A percentile compares a stretch with the other conserved stretches of the same genome.
phyloP scores from a whole-genome alignment of 2,113 vertebrate species.

The Mesoclemmys tuberculata region DNA sequence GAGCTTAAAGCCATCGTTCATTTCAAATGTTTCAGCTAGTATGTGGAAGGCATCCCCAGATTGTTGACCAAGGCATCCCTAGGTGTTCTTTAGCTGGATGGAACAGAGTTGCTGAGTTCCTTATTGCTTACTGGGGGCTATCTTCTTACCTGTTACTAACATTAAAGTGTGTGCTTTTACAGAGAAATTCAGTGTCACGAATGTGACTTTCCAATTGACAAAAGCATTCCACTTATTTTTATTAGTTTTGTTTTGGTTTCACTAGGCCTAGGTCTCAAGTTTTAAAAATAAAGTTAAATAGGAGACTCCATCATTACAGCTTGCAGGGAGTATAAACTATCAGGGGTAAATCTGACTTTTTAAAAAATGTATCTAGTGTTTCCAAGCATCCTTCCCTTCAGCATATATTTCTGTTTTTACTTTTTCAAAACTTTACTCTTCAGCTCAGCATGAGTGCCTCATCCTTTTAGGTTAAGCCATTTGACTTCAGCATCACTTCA shows the following conservation, averaged over 20 bases:
- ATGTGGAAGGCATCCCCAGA: background rate
- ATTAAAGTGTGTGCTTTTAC: background rate
- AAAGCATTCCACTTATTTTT: background rate
- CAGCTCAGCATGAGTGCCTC: background rate
- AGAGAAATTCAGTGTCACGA: background rate
- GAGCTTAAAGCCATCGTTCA: conserved; percentile 47
- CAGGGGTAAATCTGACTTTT: background rate
- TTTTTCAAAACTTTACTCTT: background rate
- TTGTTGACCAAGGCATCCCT: background rate
- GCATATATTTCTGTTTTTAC: background rate
- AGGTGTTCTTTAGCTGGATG: background rate
- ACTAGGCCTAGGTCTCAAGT: background rate
- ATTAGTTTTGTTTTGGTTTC: background rate
- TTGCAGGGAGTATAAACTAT: background rate
- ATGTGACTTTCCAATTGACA: background rate
- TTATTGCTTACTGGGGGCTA: background rate
- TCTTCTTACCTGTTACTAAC: background rate
- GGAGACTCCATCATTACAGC: background rate
- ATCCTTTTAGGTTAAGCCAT: background rate
- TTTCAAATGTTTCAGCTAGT: background rate
- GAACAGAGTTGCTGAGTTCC: background rate
- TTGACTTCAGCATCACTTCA: background rate
- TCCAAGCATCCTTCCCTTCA: background rate
- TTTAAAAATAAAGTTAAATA: background rate
- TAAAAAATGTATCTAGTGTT: background rate